phyloP scores from a whole-genome alignment of 2,888 invertebrate genomes.

The Dioctria linearis region DNA sequence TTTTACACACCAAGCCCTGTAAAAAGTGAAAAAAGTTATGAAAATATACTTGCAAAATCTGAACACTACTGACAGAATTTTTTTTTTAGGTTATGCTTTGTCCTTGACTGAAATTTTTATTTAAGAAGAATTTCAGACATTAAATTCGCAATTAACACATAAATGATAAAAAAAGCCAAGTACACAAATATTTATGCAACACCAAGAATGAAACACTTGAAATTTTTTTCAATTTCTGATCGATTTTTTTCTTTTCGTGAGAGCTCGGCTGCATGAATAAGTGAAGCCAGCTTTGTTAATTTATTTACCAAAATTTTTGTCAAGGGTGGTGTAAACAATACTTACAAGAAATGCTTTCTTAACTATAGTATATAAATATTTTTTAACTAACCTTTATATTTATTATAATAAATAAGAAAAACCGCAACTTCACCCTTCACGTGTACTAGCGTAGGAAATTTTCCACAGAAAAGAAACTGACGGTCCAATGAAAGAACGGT shows the following conservation, averaged over 20 bases:
- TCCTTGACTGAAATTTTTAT: constrained; percentile 15
- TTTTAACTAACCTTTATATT: constrained; percentile 19
- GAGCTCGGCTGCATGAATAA: constrained; percentile 17
- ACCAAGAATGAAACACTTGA: background rate
- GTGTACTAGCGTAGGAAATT: constrained; percentile 53
- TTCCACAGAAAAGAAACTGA: constrained; percentile 39
- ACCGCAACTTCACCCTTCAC: constrained; percentile 54
- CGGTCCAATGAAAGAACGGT: too few species aligned
- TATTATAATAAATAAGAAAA: constrained; percentile 49
- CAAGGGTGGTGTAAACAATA: background rate
- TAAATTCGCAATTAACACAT: background rate
- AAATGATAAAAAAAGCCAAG: background rate
- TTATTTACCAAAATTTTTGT: background rate
- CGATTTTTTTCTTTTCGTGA: constrained; percentile 18
- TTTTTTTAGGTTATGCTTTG: constrained; percentile 33
- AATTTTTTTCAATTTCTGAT: constrained; percentile 17
- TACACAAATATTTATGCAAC: background rate
- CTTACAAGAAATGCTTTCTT: background rate
- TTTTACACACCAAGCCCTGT: background rate
- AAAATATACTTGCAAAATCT: background rate
- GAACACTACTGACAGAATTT: background rate
- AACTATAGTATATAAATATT: background rate
- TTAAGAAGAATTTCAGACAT: background rate
- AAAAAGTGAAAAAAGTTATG: background rate
- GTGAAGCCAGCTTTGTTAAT: constrained; percentile 4